Percentiles rank a stretch among this genome's conserved stretches.
Evolutionary conservation across 2,113 vertebrate genomes (phyloP).

Genomic region (Hippocampus comes): DNA sequence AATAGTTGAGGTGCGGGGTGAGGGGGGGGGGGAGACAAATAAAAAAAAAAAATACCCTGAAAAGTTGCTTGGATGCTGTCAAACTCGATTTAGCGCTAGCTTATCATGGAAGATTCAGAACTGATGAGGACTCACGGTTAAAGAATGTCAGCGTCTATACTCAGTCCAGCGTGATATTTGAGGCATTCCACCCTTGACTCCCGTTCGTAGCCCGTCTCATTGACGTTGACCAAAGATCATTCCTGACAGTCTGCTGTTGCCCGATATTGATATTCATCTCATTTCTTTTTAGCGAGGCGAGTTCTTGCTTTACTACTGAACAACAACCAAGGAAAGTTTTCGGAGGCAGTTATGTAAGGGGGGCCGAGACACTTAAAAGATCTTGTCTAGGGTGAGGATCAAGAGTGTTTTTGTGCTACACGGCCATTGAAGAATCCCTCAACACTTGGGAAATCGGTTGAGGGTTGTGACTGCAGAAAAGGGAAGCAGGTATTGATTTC

Average conservation of each 20-base stretch:
- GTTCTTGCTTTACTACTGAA: background rate
- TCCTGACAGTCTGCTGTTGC: background rate
- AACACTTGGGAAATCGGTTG: background rate
- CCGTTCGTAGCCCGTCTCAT: background rate
- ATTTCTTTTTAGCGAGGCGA: background rate
- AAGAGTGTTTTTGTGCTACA: background rate
- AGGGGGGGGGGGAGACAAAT: background rate
- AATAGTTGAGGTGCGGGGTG: constrained; percentile 4
- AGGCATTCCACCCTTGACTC: background rate
- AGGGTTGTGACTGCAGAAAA: background rate
- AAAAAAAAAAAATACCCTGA: background rate
- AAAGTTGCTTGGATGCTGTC: constrained; percentile 14
- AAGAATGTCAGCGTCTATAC: background rate
- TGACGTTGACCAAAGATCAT: background rate
- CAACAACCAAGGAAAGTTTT: background rate
- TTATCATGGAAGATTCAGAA: background rate
- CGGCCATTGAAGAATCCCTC: background rate
- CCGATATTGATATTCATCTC: background rate
- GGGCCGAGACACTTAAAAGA: background rate
- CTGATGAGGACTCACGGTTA: background rate
- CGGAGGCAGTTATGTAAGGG: background rate
- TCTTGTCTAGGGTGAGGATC: background rate
- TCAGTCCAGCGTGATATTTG: background rate
- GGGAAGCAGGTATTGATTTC: background rate
- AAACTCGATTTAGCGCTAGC: constrained; percentile 12